Conservation (phyloP, 2,888 invertebrate genomes). For the Stramonita haemastoma region DNA sequence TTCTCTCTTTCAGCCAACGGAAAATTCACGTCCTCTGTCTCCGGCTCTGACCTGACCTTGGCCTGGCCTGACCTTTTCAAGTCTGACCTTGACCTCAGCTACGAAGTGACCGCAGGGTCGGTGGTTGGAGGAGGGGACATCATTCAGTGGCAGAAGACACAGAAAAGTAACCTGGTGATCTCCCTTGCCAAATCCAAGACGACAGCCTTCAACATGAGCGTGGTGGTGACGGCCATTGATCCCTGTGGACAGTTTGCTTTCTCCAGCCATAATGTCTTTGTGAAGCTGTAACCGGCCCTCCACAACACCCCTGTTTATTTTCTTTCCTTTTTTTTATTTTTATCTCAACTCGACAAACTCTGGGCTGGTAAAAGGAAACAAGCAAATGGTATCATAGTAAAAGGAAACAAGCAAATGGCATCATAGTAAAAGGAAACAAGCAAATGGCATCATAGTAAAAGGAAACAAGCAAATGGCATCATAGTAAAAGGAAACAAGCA, state of each 20-base stretch:
- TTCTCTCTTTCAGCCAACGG: background rate
- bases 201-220: background rate
- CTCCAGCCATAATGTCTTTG: background rate
- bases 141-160: background rate
- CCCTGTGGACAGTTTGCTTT: slow-evolving; percentile 15
- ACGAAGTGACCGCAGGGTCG: slow-evolving; percentile 28
- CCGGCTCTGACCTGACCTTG: slow-evolving; percentile 12
- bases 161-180: background rate
- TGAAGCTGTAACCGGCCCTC: background rate
- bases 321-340: background rate
- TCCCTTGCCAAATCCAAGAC: background rate
- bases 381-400: too few relatives aligned
- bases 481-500: too few relatives aligned
- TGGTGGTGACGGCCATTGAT: slow-evolving; percentile 16
- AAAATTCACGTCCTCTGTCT: background rate
- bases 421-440: too few relatives aligned
- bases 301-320: background rate
- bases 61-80: slow-evolving; percentile 25
- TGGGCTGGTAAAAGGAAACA: too few relatives aligned
- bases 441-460: too few relatives aligned
- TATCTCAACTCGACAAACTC: background rate
- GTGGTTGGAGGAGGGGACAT: slow-evolving; percentile 20
- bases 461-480: too few relatives aligned
- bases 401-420: too few relatives aligned
- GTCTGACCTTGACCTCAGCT: slow-evolving; percentile 16